Percentiles rank a stretch among this genome's conserved stretches.
Conservation (phyloP, 2,888 invertebrate genomes). For the Phlogophora meticulosa region DNA sequence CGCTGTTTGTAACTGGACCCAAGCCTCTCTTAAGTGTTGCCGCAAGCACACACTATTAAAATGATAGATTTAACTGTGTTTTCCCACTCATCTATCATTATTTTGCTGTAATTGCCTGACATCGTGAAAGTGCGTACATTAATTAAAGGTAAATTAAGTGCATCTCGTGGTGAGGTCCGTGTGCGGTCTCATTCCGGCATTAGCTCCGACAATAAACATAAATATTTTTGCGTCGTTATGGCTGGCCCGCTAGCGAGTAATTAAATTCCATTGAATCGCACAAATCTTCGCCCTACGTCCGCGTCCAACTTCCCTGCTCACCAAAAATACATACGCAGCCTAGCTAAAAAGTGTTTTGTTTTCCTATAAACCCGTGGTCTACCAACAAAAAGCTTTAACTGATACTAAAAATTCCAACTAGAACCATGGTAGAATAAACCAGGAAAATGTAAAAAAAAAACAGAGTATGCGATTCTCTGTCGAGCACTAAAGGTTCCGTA, state of each 20-base stretch:
- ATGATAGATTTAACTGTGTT: neutral
- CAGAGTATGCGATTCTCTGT: too few relatives aligned
- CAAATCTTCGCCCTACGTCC: slow-evolving; percentile 86
- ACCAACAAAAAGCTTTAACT: slow-evolving; percentile 40
- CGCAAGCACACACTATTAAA: neutral
- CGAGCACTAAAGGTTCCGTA: too few relatives aligned
- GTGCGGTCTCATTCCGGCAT: slow-evolving; percentile 86
- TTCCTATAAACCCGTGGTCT: slow-evolving; percentile 39
- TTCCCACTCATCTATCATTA: neutral
- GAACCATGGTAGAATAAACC: slow-evolving; percentile 8
- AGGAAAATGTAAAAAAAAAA: neutral
- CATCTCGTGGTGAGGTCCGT: slow-evolving; percentile 65
- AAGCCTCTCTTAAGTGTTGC: neutral
- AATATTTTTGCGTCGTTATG: slow-evolving; percentile 90
- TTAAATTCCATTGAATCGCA: slow-evolving; percentile 90
- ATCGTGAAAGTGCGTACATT: slow-evolving; percentile 21
- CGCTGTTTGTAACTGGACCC: neutral
- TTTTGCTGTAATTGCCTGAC: slow-evolving; percentile 20
- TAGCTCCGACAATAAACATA: slow-evolving; percentile 88
- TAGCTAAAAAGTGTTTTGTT: slow-evolving; percentile 46
- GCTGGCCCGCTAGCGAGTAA: slow-evolving; percentile 84
- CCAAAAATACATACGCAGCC: slow-evolving; percentile 63
- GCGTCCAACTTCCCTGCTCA: slow-evolving; percentile 69
- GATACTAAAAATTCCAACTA: slow-evolving; percentile 32
- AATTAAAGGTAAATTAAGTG: slow-evolving; percentile 60